Percentiles rank a stretch among this genome's conserved stretches.
phyloP scores from a whole-genome alignment of 2,113 vertebrate species.

The Apaloderma vittatum region DNA sequence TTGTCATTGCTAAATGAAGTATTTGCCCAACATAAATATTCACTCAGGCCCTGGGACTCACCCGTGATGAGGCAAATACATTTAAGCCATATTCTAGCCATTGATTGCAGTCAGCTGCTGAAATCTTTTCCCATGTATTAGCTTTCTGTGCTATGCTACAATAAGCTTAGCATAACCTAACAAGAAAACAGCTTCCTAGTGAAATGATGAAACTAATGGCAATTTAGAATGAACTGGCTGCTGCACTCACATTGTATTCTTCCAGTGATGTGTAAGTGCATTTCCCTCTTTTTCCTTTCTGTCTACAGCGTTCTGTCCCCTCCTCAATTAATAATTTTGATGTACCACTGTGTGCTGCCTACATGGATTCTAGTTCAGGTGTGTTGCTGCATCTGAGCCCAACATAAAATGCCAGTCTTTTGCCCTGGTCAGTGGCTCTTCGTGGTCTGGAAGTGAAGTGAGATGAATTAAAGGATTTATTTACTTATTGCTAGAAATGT shows the following conservation, averaged over 20 bases:
- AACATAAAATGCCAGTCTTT: conserved; percentile 21
- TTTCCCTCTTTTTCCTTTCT: not conserved
- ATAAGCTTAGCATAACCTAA: not conserved
- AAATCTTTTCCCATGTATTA: not conserved
- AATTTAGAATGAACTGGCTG: not conserved
- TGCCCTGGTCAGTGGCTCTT: not conserved
- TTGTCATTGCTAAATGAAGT: not conserved
- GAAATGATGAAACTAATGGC: not conserved
- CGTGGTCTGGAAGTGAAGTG: not conserved
- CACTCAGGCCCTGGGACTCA: not conserved
- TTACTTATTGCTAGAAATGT: not conserved
- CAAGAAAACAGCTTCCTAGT: not conserved
- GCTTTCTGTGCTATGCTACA: not conserved
- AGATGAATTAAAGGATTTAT: not conserved
- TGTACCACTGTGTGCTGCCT: not conserved
- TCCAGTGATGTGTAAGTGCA: not conserved
- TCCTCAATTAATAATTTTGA: not conserved
- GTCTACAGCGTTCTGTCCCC: not conserved
- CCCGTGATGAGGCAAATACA: not conserved
- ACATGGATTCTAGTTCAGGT: not conserved
- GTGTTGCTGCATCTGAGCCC: not conserved
- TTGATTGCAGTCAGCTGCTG: not conserved
- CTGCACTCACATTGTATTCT: not conserved
- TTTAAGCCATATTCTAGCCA: not conserved
- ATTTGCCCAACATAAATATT: conserved; percentile 2